These are phyloP conservation scores for Steinernema feltiae DNA, from an alignment of 1,140 invertebrate genomes.

Conservation along the genomic window DNA sequence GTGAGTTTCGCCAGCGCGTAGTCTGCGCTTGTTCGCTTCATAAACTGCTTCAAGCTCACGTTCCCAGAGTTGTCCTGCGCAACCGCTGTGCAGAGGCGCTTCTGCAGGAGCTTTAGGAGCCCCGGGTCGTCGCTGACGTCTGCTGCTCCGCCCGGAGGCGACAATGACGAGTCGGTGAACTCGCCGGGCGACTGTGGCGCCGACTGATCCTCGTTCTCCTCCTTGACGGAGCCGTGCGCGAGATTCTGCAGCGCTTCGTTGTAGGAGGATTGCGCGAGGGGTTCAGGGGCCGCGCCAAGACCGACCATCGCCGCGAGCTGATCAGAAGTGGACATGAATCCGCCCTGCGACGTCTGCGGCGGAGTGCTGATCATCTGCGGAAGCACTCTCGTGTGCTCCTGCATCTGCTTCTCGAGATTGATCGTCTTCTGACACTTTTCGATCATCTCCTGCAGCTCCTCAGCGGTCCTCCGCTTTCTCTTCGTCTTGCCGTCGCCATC, in stretches of 20 bases:
- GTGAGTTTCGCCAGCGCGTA: neutral
- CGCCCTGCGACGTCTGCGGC: neutral
- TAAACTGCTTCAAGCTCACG: neutral
- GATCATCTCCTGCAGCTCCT: slow-evolving; percentile 8
- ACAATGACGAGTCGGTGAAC: neutral
- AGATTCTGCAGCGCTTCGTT: slow-evolving; percentile 7
- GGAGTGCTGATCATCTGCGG: neutral
- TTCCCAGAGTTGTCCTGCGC: neutral
- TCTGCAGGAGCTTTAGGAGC: neutral
- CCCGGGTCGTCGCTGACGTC: slow-evolving; percentile 3
- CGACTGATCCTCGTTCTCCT: neutral
- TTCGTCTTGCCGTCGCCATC: neutral
- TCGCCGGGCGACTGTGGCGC: neutral
- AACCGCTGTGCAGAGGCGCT: neutral
- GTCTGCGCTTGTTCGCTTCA: neutral
- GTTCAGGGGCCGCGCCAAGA: neutral
- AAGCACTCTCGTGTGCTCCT: neutral
- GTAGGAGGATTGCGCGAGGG: neutral
- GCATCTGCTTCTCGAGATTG: slow-evolving; percentile 7
- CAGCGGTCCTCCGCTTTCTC: neutral
- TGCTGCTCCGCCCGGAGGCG: neutral
- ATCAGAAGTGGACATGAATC: neutral
- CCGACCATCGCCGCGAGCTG: slow-evolving; percentile 5
- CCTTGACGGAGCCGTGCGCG: neutral
- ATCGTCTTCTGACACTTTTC: slow-evolving; percentile 12